These are phyloP conservation scores for Silurus asotus DNA, from an alignment of 2,113 vertebrate genomes.

Conservation along the genomic window DNA sequence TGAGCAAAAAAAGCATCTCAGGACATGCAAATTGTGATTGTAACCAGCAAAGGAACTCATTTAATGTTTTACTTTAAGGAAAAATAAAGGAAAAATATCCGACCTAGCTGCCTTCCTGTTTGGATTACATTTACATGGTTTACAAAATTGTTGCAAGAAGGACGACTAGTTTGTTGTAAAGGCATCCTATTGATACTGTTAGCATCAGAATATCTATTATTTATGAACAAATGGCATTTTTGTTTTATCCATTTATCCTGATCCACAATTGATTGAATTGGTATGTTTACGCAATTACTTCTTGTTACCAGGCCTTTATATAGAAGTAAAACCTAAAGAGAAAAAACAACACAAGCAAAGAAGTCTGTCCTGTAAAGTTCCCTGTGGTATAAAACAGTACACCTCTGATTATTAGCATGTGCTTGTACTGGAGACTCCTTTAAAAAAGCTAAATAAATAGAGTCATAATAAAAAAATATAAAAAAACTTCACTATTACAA, in stretches of 20 bases:
- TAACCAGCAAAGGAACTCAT: not conserved
- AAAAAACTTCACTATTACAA: not conserved
- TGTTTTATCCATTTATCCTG: too few species aligned
- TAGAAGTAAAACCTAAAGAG: too few species aligned
- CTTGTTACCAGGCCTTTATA: too few species aligned
- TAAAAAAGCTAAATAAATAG: not conserved
- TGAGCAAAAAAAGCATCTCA: not conserved
- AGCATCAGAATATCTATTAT: too few species aligned
- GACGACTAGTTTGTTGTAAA: too few species aligned
- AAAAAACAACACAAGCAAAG: not conserved
- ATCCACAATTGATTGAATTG: too few species aligned
- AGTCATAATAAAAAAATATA: not conserved
- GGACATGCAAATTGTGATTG: not conserved
- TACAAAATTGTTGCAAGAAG: too few species aligned
- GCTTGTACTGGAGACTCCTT: not conserved
- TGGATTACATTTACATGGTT: too few species aligned
- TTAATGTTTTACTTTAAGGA: not conserved
- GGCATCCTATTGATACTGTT: too few species aligned
- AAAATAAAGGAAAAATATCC: not conserved
- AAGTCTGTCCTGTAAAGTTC: not conserved
- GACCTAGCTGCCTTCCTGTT: not conserved
- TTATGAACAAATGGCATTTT: too few species aligned
- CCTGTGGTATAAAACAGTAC: not conserved
- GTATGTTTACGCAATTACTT: too few species aligned
- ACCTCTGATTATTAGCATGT: not conserved